Percentiles rank a stretch among this genome's conserved stretches.
Evolutionary conservation across 2,113 vertebrate species (phyloP).

Genomic region (Catagonus wagneri): DNA sequence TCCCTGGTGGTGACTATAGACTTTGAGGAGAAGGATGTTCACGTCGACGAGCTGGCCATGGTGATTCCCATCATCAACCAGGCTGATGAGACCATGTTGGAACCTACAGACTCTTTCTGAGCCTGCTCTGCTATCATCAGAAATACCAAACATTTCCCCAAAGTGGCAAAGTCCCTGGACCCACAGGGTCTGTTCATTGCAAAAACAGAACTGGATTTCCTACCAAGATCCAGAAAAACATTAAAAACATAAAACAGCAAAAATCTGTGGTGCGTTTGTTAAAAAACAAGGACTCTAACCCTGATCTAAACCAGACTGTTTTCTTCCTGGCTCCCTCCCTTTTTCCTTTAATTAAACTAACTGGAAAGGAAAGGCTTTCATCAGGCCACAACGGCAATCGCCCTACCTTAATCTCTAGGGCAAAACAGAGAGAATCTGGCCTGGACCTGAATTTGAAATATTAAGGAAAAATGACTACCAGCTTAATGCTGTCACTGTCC

Average conservation of each 20-base stretch:
- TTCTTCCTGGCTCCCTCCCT: conserved; percentile 56
- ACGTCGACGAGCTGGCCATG: not conserved
- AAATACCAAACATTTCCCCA: conserved; percentile 50
- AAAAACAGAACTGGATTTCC: conserved; percentile 73
- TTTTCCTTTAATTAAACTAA: conserved; percentile 83
- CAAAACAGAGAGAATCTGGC: conserved; percentile 86
- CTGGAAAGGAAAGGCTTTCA: conserved; percentile 86
- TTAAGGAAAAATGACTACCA: conserved; percentile 88
- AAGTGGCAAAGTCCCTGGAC: conserved; percentile 69
- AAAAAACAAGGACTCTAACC: conserved; percentile 80
- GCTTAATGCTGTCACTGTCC: conserved; percentile 87
- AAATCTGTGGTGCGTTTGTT: conserved; percentile 73
- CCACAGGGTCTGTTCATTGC: conserved; percentile 69
- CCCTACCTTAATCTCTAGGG: conserved; percentile 85
- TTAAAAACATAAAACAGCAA: conserved; percentile 82
- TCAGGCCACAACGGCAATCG: conserved; percentile 81
- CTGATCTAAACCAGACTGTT: conserved; percentile 89
- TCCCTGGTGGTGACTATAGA: not conserved
- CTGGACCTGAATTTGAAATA: conserved; percentile 87
- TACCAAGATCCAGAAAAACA: conserved; percentile 78
- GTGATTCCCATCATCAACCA: not conserved
- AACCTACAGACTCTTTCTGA: conserved; percentile 9
- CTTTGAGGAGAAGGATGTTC: not conserved
- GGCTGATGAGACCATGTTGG: not conserved
- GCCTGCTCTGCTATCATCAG: conserved; percentile 46